These are phyloP conservation scores for Bubalus kerabau DNA, from an alignment of 2,113 vertebrate genomes.

Conservation along the genomic window DNA sequence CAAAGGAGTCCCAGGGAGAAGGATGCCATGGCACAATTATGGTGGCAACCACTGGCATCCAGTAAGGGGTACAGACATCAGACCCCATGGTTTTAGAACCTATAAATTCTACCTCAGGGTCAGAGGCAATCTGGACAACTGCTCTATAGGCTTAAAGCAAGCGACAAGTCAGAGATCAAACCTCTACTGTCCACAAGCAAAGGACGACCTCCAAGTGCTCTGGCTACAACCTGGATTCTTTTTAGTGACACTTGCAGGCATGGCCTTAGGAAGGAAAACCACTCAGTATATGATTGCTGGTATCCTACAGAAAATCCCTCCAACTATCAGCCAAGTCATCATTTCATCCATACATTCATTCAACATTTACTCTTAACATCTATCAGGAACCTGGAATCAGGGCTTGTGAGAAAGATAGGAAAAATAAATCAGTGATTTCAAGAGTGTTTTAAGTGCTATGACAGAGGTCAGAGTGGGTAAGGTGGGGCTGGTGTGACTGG, in stretches of 20 bases:
- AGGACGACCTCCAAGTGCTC: background rate
- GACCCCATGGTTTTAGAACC: background rate
- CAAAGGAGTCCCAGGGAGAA: background rate
- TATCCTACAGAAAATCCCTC: background rate
- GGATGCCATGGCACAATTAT: rapidly evolving
- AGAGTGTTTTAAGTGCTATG: background rate
- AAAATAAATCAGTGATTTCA: background rate
- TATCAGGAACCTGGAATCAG: background rate
- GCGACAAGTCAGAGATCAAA: background rate
- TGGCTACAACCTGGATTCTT: background rate
- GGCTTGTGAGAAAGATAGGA: background rate
- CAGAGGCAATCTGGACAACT: background rate
- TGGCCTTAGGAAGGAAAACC: background rate
- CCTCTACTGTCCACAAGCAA: background rate
- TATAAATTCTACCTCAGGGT: background rate
- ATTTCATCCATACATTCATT: background rate
- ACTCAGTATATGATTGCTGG: background rate
- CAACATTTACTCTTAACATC: background rate
- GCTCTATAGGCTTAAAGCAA: background rate
- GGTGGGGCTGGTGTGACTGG: background rate
- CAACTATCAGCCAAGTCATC: background rate
- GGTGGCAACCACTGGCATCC: background rate
- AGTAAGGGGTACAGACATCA: background rate
- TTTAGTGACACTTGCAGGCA: background rate
- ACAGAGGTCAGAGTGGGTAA: background rate